phyloP scores from a whole-genome alignment of 2,888 invertebrate species.

The Lasius platythorax region DNA sequence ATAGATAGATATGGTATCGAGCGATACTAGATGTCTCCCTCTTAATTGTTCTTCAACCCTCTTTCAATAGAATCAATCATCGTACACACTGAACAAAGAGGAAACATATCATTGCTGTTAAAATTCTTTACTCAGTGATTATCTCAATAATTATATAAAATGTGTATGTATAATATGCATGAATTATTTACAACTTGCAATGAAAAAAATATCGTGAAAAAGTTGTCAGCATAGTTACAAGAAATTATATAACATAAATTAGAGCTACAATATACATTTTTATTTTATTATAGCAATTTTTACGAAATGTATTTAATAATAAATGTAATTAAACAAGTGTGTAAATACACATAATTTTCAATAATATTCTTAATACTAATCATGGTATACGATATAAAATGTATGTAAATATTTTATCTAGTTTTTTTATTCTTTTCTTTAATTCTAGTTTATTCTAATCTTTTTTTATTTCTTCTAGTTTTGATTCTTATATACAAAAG shows the following conservation, averaged over 20 bases:
- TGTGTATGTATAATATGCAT: not conserved
- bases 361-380: conserved; percentile 40
- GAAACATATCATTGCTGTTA: not conserved
- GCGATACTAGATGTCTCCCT: conserved; percentile 12
- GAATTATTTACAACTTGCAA: not conserved
- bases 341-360: conserved; percentile 14
- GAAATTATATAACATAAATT: not conserved
- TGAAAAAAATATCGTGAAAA: not conserved
- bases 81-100: not conserved
- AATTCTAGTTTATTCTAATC: not conserved
- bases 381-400: conserved; percentile 30
- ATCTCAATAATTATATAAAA: not conserved
- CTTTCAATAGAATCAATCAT: not conserved
- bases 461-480: not conserved
- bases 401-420: conserved; percentile 5
- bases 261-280: conserved; percentile 23
- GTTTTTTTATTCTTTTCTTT: not conserved
- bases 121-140: not conserved
- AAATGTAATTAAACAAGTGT: conserved; percentile 40
- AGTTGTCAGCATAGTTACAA: not conserved
- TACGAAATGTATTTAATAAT: conserved; percentile 43
- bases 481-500: conserved; percentile 39
- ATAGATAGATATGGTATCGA: conserved; percentile 27
- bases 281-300: conserved; percentile 38
- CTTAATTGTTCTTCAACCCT: not conserved